phyloP scores from a whole-genome alignment of 2,888 invertebrate species.

The Diaprepes abbreviatus region DNA sequence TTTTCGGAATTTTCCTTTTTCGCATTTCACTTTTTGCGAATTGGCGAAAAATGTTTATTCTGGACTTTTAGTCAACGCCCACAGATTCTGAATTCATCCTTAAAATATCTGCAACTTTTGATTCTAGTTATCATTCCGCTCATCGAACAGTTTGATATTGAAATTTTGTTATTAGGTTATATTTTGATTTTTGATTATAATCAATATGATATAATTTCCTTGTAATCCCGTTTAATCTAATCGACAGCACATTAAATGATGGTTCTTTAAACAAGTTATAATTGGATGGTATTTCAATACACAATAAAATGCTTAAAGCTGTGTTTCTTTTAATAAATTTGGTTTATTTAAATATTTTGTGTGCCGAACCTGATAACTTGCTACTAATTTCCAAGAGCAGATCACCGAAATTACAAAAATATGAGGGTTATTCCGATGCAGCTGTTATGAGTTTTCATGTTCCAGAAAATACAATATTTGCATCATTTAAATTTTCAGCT shows the following conservation, averaged over 20 bases:
- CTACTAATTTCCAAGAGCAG: conserved; percentile 56
- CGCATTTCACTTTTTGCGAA: no score
- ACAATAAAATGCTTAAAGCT: neutral
- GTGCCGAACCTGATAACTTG: neutral
- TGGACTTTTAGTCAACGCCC: no score
- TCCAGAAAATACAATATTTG: conserved; percentile 62
- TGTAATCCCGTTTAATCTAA: neutral
- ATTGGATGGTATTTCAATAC: neutral
- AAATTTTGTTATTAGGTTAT: conserved; percentile 6
- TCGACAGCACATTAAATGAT: neutral
- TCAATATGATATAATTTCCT: neutral
- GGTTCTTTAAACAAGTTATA: neutral
- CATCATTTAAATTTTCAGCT: conserved; percentile 63
- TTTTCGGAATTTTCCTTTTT: no score
- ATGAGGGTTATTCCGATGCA: conserved; percentile 61
- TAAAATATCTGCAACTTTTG: no score
- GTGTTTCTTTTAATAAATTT: neutral
- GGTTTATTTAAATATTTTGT: neutral
- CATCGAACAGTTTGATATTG: no score
- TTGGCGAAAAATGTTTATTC: no score
- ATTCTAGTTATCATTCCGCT: no score
- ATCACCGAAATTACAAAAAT: conserved; percentile 60
- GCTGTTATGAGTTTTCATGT: conserved; percentile 63
- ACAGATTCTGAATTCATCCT: no score
- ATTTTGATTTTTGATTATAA: neutral